phyloP scores from a whole-genome alignment of 2,888 invertebrate species.

The Apodemia duryi region DNA sequence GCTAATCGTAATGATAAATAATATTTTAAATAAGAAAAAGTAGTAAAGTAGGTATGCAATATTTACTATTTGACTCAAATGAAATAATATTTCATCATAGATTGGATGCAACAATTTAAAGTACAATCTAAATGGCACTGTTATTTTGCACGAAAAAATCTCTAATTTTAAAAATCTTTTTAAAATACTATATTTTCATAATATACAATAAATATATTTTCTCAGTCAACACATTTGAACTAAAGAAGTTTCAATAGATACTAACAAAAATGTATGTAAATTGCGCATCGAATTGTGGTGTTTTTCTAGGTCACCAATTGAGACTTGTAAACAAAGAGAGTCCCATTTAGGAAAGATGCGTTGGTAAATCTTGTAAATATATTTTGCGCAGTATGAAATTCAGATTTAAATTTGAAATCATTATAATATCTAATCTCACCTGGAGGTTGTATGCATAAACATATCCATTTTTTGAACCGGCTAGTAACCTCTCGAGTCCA shows the following conservation, averaged over 20 bases:
- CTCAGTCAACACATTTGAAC: background rate
- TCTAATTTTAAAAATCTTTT: too few species aligned
- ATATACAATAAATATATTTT: background rate
- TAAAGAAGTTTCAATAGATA: conserved; percentile 8
- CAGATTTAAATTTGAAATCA: conserved; percentile 40
- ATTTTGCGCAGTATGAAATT: conserved; percentile 37
- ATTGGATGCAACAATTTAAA: too few species aligned
- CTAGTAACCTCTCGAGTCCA: conserved; percentile 82
- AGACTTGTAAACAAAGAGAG: conserved; percentile 65
- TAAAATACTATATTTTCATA: too few species aligned
- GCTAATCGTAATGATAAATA: too few species aligned
- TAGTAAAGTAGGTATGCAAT: too few species aligned
- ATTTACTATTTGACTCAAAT: too few species aligned
- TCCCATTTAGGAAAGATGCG: conserved; percentile 37
- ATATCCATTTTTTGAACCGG: conserved; percentile 86
- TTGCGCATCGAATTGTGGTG: conserved; percentile 31
- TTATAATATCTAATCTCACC: conserved; percentile 73
- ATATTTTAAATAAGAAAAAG: too few species aligned
- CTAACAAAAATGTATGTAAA: conserved; percentile 19
- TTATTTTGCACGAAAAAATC: too few species aligned
- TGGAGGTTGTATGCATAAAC: conserved; percentile 89
- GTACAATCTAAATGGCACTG: too few species aligned
- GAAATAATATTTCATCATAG: too few species aligned
- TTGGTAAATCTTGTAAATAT: conserved; percentile 28
- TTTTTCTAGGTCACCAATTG: conserved; percentile 64